Conservation (phyloP, 2,888 invertebrate genomes). For the Tortrix viridana region DNA sequence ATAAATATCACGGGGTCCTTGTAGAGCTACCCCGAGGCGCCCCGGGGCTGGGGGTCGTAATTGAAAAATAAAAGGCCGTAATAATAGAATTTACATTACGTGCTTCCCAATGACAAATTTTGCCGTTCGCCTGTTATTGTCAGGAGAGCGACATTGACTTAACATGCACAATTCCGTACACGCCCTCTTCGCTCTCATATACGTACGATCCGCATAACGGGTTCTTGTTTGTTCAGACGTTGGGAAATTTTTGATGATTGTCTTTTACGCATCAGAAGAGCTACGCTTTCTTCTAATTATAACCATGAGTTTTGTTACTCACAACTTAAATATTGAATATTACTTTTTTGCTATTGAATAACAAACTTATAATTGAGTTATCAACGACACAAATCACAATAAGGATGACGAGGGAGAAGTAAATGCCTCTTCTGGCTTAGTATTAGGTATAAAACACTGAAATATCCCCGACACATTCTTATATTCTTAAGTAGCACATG, state of each 20-base stretch:
- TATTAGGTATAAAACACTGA: conserved; percentile 15
- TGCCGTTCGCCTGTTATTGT: conserved; percentile 77
- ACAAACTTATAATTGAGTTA: not conserved
- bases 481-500: conserved; percentile 29
- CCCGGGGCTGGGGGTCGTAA: conserved; percentile 71
- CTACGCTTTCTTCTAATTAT: no score
- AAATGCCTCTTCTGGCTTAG: not conserved
- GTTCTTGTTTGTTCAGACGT: conserved; percentile 34
- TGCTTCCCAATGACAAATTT: conserved; percentile 80
- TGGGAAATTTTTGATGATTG: conserved; percentile 24
- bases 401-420: no score
- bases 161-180: conserved; percentile 54
- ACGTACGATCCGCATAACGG: conserved; percentile 31
- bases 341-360: no score
- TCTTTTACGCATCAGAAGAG: no score
- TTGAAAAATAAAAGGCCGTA: conserved; percentile 84
- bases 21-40: conserved; percentile 75
- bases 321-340: no score
- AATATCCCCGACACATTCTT: conserved; percentile 13
- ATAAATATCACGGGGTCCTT: conserved; percentile 58
- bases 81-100: conserved; percentile 84
- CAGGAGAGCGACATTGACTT: conserved; percentile 73
- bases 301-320: no score
- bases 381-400: not conserved
- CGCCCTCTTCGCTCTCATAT: conserved; percentile 46